Evolutionary conservation across 2,888 invertebrate genomes (phyloP).

Genomic region (Phytoseiulus persimilis): DNA sequence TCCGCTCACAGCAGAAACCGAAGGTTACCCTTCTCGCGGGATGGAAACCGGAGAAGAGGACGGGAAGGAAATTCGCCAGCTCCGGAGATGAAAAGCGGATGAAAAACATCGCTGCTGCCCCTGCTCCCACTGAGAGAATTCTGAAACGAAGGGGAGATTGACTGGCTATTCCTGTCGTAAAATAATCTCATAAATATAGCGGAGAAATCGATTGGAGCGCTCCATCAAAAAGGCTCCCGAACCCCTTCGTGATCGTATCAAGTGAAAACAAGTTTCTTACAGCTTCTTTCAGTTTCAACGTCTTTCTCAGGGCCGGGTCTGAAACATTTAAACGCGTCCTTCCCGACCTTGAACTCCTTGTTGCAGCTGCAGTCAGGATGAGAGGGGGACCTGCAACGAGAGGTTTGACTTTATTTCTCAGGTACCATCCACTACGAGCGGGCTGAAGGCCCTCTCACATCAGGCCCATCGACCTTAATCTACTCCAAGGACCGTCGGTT

Average conservation of each 20-base stretch:
- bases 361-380: too few species aligned
- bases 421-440: too few species aligned
- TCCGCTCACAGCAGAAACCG: not conserved
- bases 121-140: not conserved
- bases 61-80: not conserved
- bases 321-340: too few species aligned
- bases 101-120: not conserved
- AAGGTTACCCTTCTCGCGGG: not conserved
- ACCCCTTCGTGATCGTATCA: not conserved
- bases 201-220: not conserved
- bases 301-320: too few species aligned
- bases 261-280: too few species aligned
- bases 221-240: not conserved
- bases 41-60: not conserved
- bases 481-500: too few species aligned
- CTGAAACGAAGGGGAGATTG: constrained; percentile 12
- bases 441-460: too few species aligned
- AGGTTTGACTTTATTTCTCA: too few species aligned
- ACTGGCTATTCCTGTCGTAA: constrained; percentile 24
- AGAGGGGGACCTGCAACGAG: too few species aligned
- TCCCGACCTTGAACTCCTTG: too few species aligned
- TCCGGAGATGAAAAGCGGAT: not conserved
- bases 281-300: too few species aligned
- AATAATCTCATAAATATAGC: not conserved
- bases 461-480: too few species aligned